Evolutionary conservation across 2,888 invertebrate genomes (phyloP).

Genomic region (Ephialtes manifestator): DNA sequence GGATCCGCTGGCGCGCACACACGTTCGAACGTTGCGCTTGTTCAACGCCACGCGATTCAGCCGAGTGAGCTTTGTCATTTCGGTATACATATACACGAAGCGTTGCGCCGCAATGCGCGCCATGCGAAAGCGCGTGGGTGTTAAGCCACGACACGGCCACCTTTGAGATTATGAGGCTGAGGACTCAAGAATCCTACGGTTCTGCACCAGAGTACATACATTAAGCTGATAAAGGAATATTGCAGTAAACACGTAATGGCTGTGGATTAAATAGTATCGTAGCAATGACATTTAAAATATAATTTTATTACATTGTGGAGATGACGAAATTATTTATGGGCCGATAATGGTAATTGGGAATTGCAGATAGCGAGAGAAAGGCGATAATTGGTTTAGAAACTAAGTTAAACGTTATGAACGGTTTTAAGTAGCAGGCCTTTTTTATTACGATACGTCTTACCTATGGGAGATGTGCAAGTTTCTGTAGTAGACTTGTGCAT

Average conservation of each 20-base stretch:
- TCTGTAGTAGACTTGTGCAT: too few species aligned
- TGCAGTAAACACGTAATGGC: slow-evolving; percentile 6
- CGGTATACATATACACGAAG: slow-evolving; percentile 30
- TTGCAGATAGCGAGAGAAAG: background rate
- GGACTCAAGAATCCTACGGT: slow-evolving; percentile 20
- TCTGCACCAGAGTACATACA: background rate
- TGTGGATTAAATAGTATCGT: background rate
- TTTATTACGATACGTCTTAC: background rate
- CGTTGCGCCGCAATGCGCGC: slow-evolving; percentile 40
- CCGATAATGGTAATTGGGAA: background rate
- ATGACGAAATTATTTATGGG: background rate
- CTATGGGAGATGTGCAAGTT: too few species aligned
- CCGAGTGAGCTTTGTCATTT: slow-evolving; percentile 61
- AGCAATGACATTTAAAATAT: background rate
- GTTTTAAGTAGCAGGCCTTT: background rate
- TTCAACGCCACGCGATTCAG: slow-evolving; percentile 37
- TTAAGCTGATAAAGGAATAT: slow-evolving; percentile 1
- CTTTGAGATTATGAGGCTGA: slow-evolving; percentile 56
- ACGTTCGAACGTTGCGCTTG: slow-evolving; percentile 38
- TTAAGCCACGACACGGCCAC: slow-evolving; percentile 41
- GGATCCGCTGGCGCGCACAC: slow-evolving; percentile 50
- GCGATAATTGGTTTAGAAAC: background rate
- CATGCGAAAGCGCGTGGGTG: slow-evolving; percentile 64
- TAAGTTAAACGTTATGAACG: background rate
- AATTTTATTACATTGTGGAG: background rate